Conservation (phyloP, 2,797 vertebrate species). For the Acanthurus leucopareius region DNA sequence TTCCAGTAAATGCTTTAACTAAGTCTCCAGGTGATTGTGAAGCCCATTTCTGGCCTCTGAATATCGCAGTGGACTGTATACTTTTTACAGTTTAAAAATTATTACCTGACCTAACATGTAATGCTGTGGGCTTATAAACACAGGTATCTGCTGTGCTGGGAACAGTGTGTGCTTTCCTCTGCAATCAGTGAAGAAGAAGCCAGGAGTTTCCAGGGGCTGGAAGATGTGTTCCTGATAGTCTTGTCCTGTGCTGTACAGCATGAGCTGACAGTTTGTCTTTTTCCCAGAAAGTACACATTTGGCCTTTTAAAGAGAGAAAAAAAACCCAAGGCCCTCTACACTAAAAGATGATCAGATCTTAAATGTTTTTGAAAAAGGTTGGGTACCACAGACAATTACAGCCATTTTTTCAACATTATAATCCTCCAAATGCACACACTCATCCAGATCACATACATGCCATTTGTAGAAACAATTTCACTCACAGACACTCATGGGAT, state of each 20-base stretch:
- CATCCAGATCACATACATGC: no score
- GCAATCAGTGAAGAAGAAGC: slow-evolving; percentile 2
- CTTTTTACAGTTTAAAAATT: not conserved
- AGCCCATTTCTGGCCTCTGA: not conserved
- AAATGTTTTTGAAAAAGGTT: no score
- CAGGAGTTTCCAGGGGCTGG: not conserved
- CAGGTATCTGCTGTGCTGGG: not conserved
- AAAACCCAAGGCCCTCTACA: not conserved
- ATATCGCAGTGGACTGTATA: not conserved
- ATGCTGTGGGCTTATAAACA: not conserved
- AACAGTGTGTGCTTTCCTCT: slow-evolving; percentile 16
- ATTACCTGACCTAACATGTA: not conserved
- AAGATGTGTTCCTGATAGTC: not conserved
- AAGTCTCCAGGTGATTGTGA: not conserved
- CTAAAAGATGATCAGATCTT: no score
- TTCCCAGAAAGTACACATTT: not conserved
- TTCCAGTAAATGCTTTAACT: not conserved
- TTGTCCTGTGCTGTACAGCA: not conserved
- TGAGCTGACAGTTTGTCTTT: slow-evolving; percentile 5
- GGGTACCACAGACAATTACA: no score
- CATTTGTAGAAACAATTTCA: no score
- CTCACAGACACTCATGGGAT: no score
- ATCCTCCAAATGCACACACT: no score
- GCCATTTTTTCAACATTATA: no score
- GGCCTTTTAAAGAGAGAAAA: not conserved